Base-by-base conservation (phyloP, 2,113 vertebrate species). In the Otocyon megalotis region DNA sequence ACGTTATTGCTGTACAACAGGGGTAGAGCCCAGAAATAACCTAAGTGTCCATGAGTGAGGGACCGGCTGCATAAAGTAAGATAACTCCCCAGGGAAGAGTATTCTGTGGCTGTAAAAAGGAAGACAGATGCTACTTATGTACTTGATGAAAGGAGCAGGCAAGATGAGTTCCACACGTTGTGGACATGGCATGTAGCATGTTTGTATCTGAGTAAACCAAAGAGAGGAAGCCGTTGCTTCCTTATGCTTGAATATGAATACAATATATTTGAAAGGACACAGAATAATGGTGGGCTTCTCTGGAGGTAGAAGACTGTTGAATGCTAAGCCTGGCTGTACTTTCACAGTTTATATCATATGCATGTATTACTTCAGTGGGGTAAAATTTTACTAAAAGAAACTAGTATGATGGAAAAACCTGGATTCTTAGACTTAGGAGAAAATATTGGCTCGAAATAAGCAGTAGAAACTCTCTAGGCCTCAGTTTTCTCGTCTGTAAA, bases 1-100 rank as follows among this genome's bases (percentile, higher is more conserved):
- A 13, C 17, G 30, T 5, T 26, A n/a, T 17, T 32, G 7, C 4
- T 6, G 14, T 35, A 6, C 1, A 8, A 4, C 4, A 32, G 32
- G 48, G 83, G 9, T 26, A 62, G 37, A 91, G 65, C 65, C 85
- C 82, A 58, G 50, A 24, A 65, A 22, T 74, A 54, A 63, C 43
- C 80, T 80, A 43, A 84, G 53, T 85, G 58, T 54, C 28, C 69
- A 11, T 13, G 50, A 76, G 12, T 5, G 9, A 26, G 71, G 43
- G 35, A 26, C 63, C 9, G 4, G 77, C 24, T 54, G 30, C 82
- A 15, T 22, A 19, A 14, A 28, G 62, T 20, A 50, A 93, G 76
- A 16, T 14, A 19, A 17, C 24, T 35, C 58, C 15, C 37, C 9
- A 11, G n/a, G 54, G 32, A 79, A 20, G n/a, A 95, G 32, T n/a